Conservation (phyloP, 2,113 vertebrate species). For the Engystomops pustulosus region DNA sequence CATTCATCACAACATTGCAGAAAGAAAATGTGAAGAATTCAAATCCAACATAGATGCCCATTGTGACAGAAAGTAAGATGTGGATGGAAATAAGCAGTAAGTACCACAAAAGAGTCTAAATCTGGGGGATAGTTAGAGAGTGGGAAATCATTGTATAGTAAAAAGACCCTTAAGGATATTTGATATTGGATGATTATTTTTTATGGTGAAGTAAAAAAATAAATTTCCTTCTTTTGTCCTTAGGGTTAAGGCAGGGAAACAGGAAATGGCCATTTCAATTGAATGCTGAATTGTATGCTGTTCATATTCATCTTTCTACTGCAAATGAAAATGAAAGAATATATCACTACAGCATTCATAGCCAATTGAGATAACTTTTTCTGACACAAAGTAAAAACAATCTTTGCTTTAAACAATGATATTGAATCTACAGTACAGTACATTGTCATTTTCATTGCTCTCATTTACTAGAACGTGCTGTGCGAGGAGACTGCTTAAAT, state of each 20-base stretch:
- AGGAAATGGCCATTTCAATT: not conserved
- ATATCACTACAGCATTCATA: slow-evolving; percentile 19
- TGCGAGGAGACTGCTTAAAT: slow-evolving; percentile 30
- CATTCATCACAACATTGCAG: not conserved
- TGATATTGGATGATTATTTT: not conserved
- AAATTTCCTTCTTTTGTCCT: not conserved
- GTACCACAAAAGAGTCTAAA: not conserved
- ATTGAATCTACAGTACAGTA: slow-evolving; percentile 1
- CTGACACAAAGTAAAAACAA: slow-evolving; percentile 28
- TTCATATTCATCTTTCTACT: not conserved
- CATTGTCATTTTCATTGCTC: slow-evolving; percentile 4
- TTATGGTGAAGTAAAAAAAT: not conserved
- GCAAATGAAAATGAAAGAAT: slow-evolving; percentile 11
- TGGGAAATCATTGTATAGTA: not conserved
- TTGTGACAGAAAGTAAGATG: not conserved
- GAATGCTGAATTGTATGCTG: not conserved
- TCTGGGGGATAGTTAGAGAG: not conserved
- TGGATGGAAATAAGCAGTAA: not conserved
- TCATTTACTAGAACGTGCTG: slow-evolving; percentile 24
- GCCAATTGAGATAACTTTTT: slow-evolving; percentile 30
- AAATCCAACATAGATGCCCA: not conserved
- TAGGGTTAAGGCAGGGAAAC: not conserved
- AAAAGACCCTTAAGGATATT: not conserved
- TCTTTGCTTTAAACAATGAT: slow-evolving; percentile 17
- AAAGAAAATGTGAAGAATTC: not conserved